These are phyloP conservation scores for Paradisaea rubra DNA, from an alignment of 2,113 vertebrate species.

Conservation along the genomic window DNA sequence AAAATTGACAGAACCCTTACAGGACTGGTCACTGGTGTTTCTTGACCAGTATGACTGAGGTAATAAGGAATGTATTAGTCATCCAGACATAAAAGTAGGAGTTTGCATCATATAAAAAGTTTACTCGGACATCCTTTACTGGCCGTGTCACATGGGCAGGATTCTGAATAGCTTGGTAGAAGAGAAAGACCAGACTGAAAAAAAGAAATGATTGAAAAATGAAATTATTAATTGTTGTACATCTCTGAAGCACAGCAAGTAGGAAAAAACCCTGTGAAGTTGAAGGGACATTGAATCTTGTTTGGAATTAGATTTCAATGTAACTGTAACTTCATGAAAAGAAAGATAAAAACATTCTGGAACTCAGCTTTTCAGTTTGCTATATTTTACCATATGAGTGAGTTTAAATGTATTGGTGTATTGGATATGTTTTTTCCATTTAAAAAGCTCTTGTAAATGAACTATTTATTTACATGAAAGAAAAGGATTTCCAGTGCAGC, in stretches of 20 bases:
- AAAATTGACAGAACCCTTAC: neutral
- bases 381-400: conserved; percentile 49
- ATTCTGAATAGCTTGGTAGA: neutral
- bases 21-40: neutral
- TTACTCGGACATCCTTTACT: neutral
- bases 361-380: conserved; percentile 37
- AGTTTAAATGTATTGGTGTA: conserved; percentile 54
- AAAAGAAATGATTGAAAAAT: neutral
- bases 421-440: conserved; percentile 59
- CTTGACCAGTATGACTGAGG: neutral
- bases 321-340: conserved; percentile 16
- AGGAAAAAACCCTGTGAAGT: neutral
- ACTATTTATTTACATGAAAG: conserved; percentile 76
- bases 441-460: conserved; percentile 58
- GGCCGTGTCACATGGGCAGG: neutral
- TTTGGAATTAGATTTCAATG: neutral
- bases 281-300: conserved; percentile 2
- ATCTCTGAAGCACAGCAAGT: neutral
- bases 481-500: conserved; percentile 56
- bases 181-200: neutral
- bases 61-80: neutral
- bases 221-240: neutral
- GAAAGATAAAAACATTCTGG: conserved; percentile 44
- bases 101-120: neutral
- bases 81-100: neutral